phyloP scores from a whole-genome alignment of 2,797 vertebrate species.

The Strix occidentalis region DNA sequence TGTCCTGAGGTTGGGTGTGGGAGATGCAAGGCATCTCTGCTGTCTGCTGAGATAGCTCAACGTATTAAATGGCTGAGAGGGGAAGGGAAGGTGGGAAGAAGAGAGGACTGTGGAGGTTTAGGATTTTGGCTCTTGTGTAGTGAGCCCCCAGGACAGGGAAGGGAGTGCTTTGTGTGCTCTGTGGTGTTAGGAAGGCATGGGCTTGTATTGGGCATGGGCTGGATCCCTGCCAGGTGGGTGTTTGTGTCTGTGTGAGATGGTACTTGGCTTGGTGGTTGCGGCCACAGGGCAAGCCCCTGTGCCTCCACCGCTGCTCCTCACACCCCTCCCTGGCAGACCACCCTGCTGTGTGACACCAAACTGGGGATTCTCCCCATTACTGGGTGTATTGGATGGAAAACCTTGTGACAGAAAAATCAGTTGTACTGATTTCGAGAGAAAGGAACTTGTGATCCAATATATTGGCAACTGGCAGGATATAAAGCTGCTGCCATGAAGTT shows the following conservation, averaged over 20 bases:
- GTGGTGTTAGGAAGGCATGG: background rate
- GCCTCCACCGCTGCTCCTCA: background rate
- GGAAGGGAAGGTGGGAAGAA: background rate
- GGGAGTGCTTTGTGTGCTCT: fast-evolving
- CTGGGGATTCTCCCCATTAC: fast-evolving
- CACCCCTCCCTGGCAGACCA: background rate
- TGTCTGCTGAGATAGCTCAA: background rate
- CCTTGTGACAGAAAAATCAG: background rate
- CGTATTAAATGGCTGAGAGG: background rate
- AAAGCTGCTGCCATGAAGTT: background rate
- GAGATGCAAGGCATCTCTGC: background rate
- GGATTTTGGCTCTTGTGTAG: background rate
- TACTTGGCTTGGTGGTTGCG: fast-evolving
- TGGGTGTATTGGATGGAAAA: background rate
- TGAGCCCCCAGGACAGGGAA: background rate
- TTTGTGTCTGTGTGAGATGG: fast-evolving
- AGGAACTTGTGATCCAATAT: background rate
- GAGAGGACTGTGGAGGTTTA: fast-evolving
- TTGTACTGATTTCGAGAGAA: background rate
- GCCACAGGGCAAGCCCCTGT: background rate
- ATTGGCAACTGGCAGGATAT: background rate
- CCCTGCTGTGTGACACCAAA: background rate
- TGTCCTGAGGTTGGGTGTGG: background rate
- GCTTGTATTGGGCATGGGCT: background rate
- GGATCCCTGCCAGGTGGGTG: background rate